phyloP scores from a whole-genome alignment of 1,140 invertebrate genomes.

The Drosophila carrolli region DNA sequence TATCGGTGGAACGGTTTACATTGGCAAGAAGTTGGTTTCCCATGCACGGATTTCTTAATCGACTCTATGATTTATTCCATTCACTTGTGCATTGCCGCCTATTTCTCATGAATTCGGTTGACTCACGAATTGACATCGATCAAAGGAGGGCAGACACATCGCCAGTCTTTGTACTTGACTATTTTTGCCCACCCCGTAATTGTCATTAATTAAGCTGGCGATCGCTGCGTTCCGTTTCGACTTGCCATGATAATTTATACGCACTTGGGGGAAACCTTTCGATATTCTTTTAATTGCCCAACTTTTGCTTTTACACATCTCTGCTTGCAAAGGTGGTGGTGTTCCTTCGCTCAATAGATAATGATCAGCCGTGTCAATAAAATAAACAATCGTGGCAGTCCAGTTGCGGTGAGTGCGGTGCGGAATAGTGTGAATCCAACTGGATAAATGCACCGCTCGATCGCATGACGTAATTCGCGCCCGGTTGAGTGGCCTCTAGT shows the following conservation, averaged over 20 bases:
- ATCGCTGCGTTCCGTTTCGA: slow-evolving; percentile 62
- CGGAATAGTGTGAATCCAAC: slow-evolving; percentile 37
- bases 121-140: slow-evolving; percentile 77
- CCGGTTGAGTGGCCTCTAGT: slow-evolving; percentile 48
- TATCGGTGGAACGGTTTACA: not conserved
- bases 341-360: slow-evolving; percentile 2
- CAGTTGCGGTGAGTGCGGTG: slow-evolving; percentile 2
- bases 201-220: slow-evolving; percentile 69
- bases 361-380: slow-evolving; percentile 18
- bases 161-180: slow-evolving; percentile 56
- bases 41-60: slow-evolving; percentile 20
- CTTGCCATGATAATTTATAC: slow-evolving; percentile 69
- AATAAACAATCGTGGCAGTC: slow-evolving; percentile 1
- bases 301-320: slow-evolving; percentile 8
- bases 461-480: slow-evolving; percentile 31
- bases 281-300: slow-evolving; percentile 31
- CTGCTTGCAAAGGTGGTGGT: slow-evolving; percentile 4
- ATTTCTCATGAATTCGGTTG: slow-evolving; percentile 27
- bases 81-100: slow-evolving; percentile 9
- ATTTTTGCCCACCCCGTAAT: slow-evolving; percentile 28
- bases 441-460: slow-evolving; percentile 42
- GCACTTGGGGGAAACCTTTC: slow-evolving; percentile 33
- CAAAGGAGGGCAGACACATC: slow-evolving; percentile 53
- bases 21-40: slow-evolving; percentile 2
- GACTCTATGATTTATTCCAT: slow-evolving; percentile 22